These are phyloP conservation scores for Formica selysi DNA, from an alignment of 1,140 invertebrate genomes.

Conservation along the genomic window DNA sequence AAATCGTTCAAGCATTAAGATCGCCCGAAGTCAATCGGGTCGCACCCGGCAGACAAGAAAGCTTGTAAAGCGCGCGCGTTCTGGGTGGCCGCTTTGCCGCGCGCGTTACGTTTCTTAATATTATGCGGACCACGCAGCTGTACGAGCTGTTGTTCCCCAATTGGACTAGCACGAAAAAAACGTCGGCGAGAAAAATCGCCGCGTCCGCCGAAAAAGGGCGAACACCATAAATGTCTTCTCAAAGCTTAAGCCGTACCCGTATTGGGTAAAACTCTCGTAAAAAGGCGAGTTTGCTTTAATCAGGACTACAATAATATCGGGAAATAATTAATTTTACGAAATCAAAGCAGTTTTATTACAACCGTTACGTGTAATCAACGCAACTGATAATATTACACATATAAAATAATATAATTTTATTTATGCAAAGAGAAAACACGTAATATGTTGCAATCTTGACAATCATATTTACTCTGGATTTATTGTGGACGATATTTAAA, in stretches of 20 bases:
- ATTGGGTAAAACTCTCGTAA: not conserved
- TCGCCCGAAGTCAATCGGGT: slow-evolving; percentile 38
- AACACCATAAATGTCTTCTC: slow-evolving; percentile 15
- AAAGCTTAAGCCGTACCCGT: slow-evolving; percentile 16
- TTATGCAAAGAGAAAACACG: not conserved
- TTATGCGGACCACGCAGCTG: slow-evolving; percentile 75
- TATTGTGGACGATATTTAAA: not conserved
- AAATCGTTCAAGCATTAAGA: slow-evolving; percentile 49
- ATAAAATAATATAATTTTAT: not conserved
- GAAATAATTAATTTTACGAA: not conserved
- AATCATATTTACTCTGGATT: no score
- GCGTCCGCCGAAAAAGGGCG: slow-evolving; percentile 37
- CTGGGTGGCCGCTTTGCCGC: slow-evolving; percentile 76
- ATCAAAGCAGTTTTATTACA: not conserved
- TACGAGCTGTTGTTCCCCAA: slow-evolving; percentile 57
- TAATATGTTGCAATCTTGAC: not conserved
- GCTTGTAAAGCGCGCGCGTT: slow-evolving; percentile 38
- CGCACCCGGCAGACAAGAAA: slow-evolving; percentile 22
- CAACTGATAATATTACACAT: not conserved
- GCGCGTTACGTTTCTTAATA: slow-evolving; percentile 73
- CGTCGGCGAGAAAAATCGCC: slow-evolving; percentile 64
- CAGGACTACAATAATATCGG: not conserved
- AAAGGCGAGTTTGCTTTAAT: slow-evolving; percentile 8
- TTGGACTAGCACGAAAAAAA: slow-evolving; percentile 61
- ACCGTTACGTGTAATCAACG: not conserved